Conservation (phyloP, 2,888 invertebrate species). For the Orthosia gothica region DNA sequence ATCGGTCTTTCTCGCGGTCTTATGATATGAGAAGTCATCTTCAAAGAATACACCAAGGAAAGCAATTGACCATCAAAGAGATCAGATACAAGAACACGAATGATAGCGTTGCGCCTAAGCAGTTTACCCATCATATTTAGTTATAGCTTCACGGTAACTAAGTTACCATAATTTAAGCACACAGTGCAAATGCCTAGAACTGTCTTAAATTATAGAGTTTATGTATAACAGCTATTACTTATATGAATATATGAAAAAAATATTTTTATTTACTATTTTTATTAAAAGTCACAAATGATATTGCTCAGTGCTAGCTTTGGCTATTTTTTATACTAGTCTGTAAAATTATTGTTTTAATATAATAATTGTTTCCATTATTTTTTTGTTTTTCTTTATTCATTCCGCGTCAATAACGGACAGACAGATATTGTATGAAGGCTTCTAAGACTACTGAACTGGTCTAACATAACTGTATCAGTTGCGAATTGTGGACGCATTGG, state of each 20-base stretch:
- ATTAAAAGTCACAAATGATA: constrained; percentile 83
- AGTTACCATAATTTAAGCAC: constrained; percentile 73
- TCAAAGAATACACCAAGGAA: constrained; percentile 92
- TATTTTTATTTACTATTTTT: constrained; percentile 71
- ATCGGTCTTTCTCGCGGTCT: constrained; percentile 92
- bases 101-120: constrained; percentile 85
- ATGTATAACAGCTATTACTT: constrained; percentile 55
- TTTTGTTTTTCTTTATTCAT: constrained; percentile 64
- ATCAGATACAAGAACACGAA: constrained; percentile 87
- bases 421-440: neutral
- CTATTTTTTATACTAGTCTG: constrained; percentile 91
- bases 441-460: no score
- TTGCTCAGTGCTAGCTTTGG: constrained; percentile 89
- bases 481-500: no score
- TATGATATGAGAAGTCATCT: constrained; percentile 92
- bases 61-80: constrained; percentile 89
- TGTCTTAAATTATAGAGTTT: constrained; percentile 58
- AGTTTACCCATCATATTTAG: constrained; percentile 87
- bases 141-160: constrained; percentile 68
- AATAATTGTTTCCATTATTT: constrained; percentile 82
- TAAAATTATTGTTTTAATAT: constrained; percentile 84
- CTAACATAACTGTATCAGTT: no score
- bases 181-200: constrained; percentile 76
- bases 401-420: neutral
- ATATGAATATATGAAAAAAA: constrained; percentile 64